A percentile compares a stretch with the other conserved stretches of the same genome.
Conservation (phyloP, 2,113 vertebrate genomes). For the Mugil cephalus region DNA sequence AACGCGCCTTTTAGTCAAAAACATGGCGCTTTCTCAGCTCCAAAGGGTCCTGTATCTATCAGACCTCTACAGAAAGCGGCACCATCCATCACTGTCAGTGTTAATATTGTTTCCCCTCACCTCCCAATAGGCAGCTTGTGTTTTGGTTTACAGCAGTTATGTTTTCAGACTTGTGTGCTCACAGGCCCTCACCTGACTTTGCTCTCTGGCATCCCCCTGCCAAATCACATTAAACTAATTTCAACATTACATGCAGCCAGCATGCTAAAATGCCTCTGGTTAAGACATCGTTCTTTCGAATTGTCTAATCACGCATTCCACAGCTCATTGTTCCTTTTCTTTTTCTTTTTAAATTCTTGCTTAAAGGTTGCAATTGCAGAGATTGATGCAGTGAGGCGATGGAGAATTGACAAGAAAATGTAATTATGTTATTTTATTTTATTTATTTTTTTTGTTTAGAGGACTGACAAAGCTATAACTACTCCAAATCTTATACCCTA, state of each 20-base stretch:
- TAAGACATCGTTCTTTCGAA: slow-evolving; percentile 34
- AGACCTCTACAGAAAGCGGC: slow-evolving; percentile 64
- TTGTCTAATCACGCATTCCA: slow-evolving; percentile 13
- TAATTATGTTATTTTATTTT: too few species aligned
- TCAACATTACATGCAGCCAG: slow-evolving; percentile 75
- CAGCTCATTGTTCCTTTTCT: slow-evolving; percentile 21
- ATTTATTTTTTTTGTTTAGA: too few species aligned
- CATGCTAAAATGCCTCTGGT: slow-evolving; percentile 71
- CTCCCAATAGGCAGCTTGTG: slow-evolving; percentile 80
- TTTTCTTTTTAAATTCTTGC: slow-evolving; percentile 29
- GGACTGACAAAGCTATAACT: too few species aligned
- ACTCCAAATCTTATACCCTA: too few species aligned
- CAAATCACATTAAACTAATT: slow-evolving; percentile 84
- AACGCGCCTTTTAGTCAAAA: slow-evolving; percentile 26
- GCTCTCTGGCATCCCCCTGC: slow-evolving; percentile 80
- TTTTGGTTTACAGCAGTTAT: slow-evolving; percentile 83
- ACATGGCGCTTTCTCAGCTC: slow-evolving; percentile 22
- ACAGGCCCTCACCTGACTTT: slow-evolving; percentile 78
- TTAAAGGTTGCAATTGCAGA: slow-evolving; percentile 12
- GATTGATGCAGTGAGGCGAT: slow-evolving; percentile 3
- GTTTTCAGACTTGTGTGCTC: slow-evolving; percentile 83
- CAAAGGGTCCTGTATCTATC: slow-evolving; percentile 61
- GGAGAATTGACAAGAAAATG: not conserved
- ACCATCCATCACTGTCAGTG: slow-evolving; percentile 85
- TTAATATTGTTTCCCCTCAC: slow-evolving; percentile 81